These are phyloP conservation scores for Paedocypris micromegethes DNA, from an alignment of 2,797 vertebrate genomes.

Conservation along the genomic window DNA sequence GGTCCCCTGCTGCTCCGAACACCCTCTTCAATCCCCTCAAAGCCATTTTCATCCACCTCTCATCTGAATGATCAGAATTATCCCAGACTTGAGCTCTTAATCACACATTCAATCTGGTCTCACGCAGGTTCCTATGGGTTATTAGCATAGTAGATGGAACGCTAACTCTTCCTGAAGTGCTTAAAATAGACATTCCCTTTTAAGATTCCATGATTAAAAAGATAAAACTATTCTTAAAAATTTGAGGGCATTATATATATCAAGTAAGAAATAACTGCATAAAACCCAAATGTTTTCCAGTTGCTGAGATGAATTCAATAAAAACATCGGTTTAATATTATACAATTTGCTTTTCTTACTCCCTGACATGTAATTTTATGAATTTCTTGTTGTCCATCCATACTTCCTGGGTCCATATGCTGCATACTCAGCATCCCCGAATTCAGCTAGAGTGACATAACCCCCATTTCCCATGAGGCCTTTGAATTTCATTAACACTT, in stretches of 20 bases:
- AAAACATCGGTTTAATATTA: too few species aligned
- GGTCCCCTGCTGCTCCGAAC: slow-evolving; percentile 51
- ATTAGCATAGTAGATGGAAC: slow-evolving; percentile 31
- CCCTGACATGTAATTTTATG: too few species aligned
- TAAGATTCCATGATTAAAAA: not conserved
- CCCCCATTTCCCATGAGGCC: slow-evolving; percentile 35
- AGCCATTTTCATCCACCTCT: slow-evolving; percentile 44
- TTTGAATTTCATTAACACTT: slow-evolving; percentile 57
- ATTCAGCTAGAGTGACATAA: slow-evolving; percentile 46
- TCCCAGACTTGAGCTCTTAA: slow-evolving; percentile 36
- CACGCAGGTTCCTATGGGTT: slow-evolving; percentile 4
- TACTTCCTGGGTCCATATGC: slow-evolving; percentile 39
- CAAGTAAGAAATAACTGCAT: not conserved
- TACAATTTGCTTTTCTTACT: too few species aligned
- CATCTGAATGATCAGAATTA: slow-evolving; percentile 32
- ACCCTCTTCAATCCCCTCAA: slow-evolving; percentile 39
- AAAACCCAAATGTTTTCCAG: too few species aligned
- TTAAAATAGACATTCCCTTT: slow-evolving; percentile 3
- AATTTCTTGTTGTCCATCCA: slow-evolving; percentile 1
- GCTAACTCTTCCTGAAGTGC: not conserved
- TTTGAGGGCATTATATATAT: not conserved
- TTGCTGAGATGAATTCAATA: too few species aligned
- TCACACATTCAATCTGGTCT: slow-evolving; percentile 17
- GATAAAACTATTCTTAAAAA: not conserved
- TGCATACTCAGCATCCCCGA: slow-evolving; percentile 37